These are phyloP conservation scores for Hypotaenidia okinawae DNA, from an alignment of 2,797 vertebrate species.

Conservation along the genomic window DNA sequence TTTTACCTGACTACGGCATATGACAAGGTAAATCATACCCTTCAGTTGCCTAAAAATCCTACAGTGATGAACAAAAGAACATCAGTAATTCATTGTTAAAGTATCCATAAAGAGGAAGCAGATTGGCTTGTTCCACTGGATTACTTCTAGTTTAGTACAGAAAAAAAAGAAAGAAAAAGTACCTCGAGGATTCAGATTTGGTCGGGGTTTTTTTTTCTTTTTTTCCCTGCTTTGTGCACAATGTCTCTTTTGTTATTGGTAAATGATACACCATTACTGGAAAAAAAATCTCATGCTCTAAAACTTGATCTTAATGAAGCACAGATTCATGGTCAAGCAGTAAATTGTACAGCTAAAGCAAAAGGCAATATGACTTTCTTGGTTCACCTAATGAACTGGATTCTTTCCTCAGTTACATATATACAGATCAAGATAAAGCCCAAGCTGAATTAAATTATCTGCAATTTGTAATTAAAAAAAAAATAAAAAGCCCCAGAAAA, in stretches of 20 bases:
- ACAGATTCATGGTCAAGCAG: not conserved
- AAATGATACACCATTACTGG: not conserved
- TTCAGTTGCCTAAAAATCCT: constrained; percentile 38
- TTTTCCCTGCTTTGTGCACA: not conserved
- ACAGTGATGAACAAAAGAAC: constrained; percentile 22
- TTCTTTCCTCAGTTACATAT: not conserved
- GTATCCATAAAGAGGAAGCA: constrained; percentile 20
- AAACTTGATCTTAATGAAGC: constrained; percentile 36
- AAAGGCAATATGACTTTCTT: not conserved
- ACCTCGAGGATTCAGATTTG: not conserved
- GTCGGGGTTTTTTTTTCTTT: not conserved
- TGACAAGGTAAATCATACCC: constrained; percentile 40
- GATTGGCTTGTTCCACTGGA: constrained; percentile 52
- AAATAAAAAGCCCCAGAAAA: not conserved
- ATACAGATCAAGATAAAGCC: not conserved
- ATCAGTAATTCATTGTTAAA: constrained; percentile 62
- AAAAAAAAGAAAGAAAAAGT: not conserved
- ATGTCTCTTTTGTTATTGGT: not conserved
- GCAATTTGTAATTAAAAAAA: not conserved
- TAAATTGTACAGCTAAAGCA: constrained; percentile 17
- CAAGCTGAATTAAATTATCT: not conserved
- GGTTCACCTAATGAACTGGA: not conserved
- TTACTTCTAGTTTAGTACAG: constrained; percentile 29
- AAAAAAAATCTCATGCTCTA: constrained; percentile 16
- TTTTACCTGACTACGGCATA: constrained; percentile 39